Conservation (phyloP, 2,888 invertebrate genomes). For the Sesamia inferens region DNA sequence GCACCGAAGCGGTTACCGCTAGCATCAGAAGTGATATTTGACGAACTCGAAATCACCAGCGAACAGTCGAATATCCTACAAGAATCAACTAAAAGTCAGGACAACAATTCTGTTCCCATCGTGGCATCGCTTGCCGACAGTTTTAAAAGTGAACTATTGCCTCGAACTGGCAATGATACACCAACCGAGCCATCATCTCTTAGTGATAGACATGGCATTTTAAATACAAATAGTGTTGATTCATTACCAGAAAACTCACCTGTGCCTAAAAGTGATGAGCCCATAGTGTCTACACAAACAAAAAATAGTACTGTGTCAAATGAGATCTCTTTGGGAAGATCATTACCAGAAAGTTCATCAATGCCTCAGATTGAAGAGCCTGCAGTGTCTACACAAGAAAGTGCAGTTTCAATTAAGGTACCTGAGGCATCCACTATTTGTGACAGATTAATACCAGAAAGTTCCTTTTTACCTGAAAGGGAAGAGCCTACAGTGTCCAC, state of each 20-base stretch:
- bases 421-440: slow-evolving; percentile 5
- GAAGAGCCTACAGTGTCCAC: slow-evolving; percentile 15
- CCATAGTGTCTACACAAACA: slow-evolving; percentile 44
- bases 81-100: slow-evolving; percentile 54
- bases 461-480: slow-evolving; percentile 4
- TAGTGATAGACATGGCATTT: slow-evolving; percentile 47
- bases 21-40: slow-evolving; percentile 45
- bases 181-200: slow-evolving; percentile 54
- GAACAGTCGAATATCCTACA: slow-evolving; percentile 57
- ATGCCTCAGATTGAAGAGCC: slow-evolving; percentile 9
- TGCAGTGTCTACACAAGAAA: slow-evolving; percentile 14
- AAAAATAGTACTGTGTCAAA: slow-evolving; percentile 49
- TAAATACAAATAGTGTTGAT: slow-evolving; percentile 66
- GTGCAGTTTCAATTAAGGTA: not conserved
- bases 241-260: slow-evolving; percentile 68
- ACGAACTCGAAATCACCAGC: slow-evolving; percentile 53
- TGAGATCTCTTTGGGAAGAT: slow-evolving; percentile 24
- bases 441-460: slow-evolving; percentile 17
- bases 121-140: slow-evolving; percentile 64
- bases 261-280: slow-evolving; percentile 37
- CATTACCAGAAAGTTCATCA: slow-evolving; percentile 24
- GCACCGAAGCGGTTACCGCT: slow-evolving; percentile 82
- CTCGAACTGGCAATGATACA: slow-evolving; percentile 30
- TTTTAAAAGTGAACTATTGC: slow-evolving; percentile 69
- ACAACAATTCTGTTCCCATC: slow-evolving; percentile 50